These are phyloP conservation scores for Drosophila meridionalis DNA, from an alignment of 2,888 invertebrate species.

Conservation along the genomic window DNA sequence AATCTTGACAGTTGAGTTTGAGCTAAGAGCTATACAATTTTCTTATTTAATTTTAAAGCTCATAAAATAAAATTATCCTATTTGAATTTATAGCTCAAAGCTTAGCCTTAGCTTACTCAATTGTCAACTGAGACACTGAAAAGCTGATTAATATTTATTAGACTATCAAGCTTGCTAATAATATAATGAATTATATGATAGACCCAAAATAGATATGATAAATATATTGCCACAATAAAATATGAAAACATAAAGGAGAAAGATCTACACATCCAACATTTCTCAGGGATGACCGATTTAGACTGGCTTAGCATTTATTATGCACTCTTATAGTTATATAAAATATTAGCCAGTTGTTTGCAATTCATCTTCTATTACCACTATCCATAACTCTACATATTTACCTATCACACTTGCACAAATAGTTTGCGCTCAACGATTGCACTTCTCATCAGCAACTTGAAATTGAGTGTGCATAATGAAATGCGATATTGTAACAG, in stretches of 20 bases:
- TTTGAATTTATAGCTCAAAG: too few relatives aligned
- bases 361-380: neutral
- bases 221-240: neutral
- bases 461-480: conserved; percentile 29
- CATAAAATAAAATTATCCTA: too few relatives aligned
- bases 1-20: neutral
- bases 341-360: neutral
- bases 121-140: neutral
- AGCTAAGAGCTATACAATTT: neutral
- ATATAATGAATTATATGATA: neutral
- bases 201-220: too few relatives aligned
- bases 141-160: neutral
- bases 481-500: conserved; percentile 1
- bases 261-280: neutral
- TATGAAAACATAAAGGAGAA: neutral
- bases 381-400: neutral
- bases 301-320: neutral
- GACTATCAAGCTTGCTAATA: neutral
- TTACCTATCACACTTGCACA: conserved; percentile 15
- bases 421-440: neutral
- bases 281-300: neutral
- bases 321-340: neutral
- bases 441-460: conserved; percentile 11
- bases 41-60: too few relatives aligned
- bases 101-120: too few relatives aligned